Percentiles rank a stretch among this genome's conserved stretches.
Evolutionary conservation across 2,888 invertebrate genomes (phyloP).

Genomic region (Cantharis flavilabris): DNA sequence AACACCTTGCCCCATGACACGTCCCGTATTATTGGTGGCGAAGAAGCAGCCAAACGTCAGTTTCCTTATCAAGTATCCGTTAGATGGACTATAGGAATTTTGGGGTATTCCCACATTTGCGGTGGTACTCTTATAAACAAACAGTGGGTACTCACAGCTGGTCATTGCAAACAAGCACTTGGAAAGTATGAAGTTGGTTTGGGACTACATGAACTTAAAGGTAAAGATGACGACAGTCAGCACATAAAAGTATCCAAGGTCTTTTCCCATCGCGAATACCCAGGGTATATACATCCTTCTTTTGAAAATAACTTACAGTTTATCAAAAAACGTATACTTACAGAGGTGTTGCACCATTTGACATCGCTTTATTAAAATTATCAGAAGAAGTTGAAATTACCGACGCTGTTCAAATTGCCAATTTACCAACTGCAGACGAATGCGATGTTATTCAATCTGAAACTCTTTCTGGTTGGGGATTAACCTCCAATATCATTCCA

Average conservation of each 20-base stretch:
- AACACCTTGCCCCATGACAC: not conserved
- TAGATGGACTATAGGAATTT: slow-evolving; percentile 35
- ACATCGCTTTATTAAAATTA: slow-evolving; percentile 2
- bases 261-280: not conserved
- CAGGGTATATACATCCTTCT: not conserved
- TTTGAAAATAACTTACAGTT: not conserved
- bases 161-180: slow-evolving; percentile 50
- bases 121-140: slow-evolving; percentile 56
- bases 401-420: not conserved
- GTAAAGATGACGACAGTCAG: not conserved
- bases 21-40: slow-evolving; percentile 56
- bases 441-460: not conserved
- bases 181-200: not conserved
- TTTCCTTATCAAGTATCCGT: slow-evolving; percentile 56
- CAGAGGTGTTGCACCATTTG: not conserved
- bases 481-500: not conserved
- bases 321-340: not conserved
- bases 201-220: not conserved
- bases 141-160: slow-evolving; percentile 54
- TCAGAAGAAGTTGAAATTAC: not conserved
- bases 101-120: slow-evolving; percentile 51
- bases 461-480: slow-evolving; percentile 8
- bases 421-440: not conserved
- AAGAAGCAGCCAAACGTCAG: slow-evolving; percentile 49
- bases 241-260: not conserved